Evolutionary conservation across 2,113 vertebrate species (phyloP).

Genomic region (Ptyas mucosa): DNA sequence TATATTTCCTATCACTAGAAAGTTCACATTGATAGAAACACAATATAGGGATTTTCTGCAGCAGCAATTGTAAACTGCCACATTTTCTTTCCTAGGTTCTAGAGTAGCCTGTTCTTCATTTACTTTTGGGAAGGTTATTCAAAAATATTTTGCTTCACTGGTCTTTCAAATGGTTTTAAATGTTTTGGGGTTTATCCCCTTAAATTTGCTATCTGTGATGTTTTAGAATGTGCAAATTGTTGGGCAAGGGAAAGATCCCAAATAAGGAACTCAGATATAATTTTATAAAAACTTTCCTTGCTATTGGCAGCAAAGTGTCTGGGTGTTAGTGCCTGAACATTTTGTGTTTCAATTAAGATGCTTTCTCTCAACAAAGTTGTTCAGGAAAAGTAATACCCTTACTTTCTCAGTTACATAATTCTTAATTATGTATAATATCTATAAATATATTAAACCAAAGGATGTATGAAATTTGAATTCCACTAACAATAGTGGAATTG

Average conservation of each 20-base stretch:
- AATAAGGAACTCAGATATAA: neutral
- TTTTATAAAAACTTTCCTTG: neutral
- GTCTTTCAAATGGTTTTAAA: neutral
- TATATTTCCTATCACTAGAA: neutral
- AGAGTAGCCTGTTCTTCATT: neutral
- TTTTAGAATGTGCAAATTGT: neutral
- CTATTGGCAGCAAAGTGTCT: neutral
- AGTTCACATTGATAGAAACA: neutral
- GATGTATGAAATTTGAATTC: neutral
- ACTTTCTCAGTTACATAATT: neutral
- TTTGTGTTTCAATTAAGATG: neutral
- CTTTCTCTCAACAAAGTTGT: neutral
- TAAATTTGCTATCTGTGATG: neutral
- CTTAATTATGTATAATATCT: neutral
- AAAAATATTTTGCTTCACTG: neutral
- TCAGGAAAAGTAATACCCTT: neutral
- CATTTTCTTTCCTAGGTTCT: neutral
- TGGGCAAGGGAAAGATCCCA: neutral
- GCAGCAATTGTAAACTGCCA: neutral
- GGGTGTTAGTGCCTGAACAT: neutral
- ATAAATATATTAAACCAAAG: neutral
- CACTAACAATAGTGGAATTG: neutral
- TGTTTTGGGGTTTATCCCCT: neutral
- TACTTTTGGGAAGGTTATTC: neutral
- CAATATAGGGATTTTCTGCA: neutral